Evolutionary conservation across 2,113 vertebrate species (phyloP), one percentile per base, ranked within the genome.

Genomic region (Scolopax mira): DNA sequence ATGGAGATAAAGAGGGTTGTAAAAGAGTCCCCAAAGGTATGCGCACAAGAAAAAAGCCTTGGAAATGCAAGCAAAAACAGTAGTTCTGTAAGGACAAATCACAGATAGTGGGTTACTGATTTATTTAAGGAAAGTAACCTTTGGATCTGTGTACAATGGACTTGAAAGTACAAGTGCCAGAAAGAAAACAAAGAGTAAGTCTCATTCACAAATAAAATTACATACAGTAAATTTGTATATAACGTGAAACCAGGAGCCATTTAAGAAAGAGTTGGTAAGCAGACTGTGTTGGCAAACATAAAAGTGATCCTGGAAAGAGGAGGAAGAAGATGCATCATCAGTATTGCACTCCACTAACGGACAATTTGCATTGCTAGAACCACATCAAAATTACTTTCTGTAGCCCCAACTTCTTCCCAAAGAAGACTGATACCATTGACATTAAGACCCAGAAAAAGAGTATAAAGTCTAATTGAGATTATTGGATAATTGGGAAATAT

Each of bases 331-430:
- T 0, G 2, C 7, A 10, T 1, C 4, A 11, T 39, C 3, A 18
- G 1, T 23, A 39, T 30, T 2, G 0, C 10, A 33, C 5, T 30
- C 4, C 1, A 2, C 3, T 51, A 66, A 17, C 3, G 52, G 7
- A 84, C 23, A 89, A 69, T 11, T 23, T 8, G 0, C 4, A 12
- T 52, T 92, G 61, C 21, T 61, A 58, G 65, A 70, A 57, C 7
- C 21, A 8, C 18, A 10, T 24, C 3, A 24, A 46, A 80, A 41
- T 77, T 42, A 31, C 4, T 15, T 69, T 54, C 70, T 58, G 4
- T 6, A 58, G 52, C 3, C 6, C 1, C 1, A 44, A 0, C 12
- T 44, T 72, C 44, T 61, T 78, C 46, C 23, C 49, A 14, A 57
- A 78, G 73, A 48, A 37, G 5, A 46, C 10, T 27, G 35, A 54